Base-by-base conservation (phyloP, 1,140 invertebrate genomes). In the Drosophila dunni region DNA sequence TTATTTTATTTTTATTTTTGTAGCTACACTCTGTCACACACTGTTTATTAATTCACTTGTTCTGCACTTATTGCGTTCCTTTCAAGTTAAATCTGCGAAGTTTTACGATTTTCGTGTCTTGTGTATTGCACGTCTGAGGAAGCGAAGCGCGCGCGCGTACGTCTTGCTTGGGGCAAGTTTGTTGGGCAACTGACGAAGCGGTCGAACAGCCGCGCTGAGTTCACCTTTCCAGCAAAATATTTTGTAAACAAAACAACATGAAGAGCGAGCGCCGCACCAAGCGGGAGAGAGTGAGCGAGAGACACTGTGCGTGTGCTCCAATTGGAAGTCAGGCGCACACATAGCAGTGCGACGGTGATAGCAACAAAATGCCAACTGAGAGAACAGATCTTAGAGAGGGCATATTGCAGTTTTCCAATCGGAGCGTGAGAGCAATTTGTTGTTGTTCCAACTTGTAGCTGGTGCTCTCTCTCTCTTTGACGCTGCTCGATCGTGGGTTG, bases 381-480 rank as follows among this genome's bases (percentile, higher is more conserved):
- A 48, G 50, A 36, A 53, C 24, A 34, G 11, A 63, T 24, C 38
- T 2, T 36, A 64, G 61, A 64, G 61, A 42, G 50, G 2, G 50
- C 79, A 90, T 29, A 78, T 73, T 79, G 79, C 81, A 78, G 61
- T 86, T 76, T 91, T 91, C 90, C 90, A 91, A 91, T 86, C 58
- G 71, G 89, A 86, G 90, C 84, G 78, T 33, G 51, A 57, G 60
- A 70, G 66, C 11, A 5, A 3, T 10, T 3, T 48, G 7, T 17
- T 61, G 9, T 17, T 36, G 44, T 34, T 61, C 20, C 20, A 50
- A 29, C 36, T 44, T 44, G 36, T 57, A 44, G 34, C 9, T 29
- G 15, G 33, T 8, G 34, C 44, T 56, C 45, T 50, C 29, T 11
- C 34, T 54, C 36, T 50, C 7, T 10, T 45, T 57, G 20, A 5